phyloP scores from a whole-genome alignment of 2,888 invertebrate species.

The Lypha dubia region DNA sequence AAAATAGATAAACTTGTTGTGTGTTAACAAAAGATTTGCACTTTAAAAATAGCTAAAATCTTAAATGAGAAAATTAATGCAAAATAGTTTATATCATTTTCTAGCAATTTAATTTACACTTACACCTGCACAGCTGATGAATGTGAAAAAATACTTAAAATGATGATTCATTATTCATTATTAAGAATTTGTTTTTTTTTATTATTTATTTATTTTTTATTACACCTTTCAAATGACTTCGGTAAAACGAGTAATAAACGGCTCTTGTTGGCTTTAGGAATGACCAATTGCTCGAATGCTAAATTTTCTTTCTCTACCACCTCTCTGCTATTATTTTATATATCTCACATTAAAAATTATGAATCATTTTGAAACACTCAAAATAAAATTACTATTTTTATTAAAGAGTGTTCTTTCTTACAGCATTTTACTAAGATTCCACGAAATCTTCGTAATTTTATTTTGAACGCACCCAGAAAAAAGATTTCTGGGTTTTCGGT shows the following conservation, averaged over 20 bases:
- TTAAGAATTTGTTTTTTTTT: background rate
- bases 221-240: background rate
- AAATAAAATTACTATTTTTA: too few relatives aligned
- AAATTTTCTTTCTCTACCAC: background rate
- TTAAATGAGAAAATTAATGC: background rate
- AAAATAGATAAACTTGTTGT: background rate
- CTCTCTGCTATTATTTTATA: background rate
- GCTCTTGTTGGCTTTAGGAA: slow-evolving; percentile 37
- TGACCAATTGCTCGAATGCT: slow-evolving; percentile 36
- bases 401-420: too few relatives aligned
- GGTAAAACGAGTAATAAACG: background rate
- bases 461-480: too few relatives aligned
- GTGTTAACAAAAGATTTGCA: too few relatives aligned
- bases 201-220: background rate
- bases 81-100: background rate
- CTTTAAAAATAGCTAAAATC: background rate
- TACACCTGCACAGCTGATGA: background rate
- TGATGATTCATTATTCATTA: slow-evolving; percentile 1
- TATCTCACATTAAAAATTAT: background rate
- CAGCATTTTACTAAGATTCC: too few relatives aligned
- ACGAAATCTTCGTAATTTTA: too few relatives aligned
- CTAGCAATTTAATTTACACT: background rate
- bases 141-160: background rate
- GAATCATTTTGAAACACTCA: background rate
- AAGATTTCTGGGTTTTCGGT: too few relatives aligned